Percentiles rank a stretch among this genome's conserved stretches.
phyloP scores from a whole-genome alignment of 2,797 vertebrate species.

The Aselliscus stoliczkanus region DNA sequence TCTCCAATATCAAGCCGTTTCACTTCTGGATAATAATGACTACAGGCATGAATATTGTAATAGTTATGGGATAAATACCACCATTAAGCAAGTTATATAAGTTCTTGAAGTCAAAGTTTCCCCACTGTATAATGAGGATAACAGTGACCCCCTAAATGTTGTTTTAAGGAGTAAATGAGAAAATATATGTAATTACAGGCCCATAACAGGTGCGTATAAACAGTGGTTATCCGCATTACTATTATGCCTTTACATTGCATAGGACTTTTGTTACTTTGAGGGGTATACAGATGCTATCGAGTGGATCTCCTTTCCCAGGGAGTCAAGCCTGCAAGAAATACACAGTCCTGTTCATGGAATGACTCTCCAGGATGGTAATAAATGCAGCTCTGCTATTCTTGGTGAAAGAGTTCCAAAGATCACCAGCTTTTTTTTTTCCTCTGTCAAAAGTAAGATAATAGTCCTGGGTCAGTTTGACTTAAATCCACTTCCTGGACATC shows the following conservation, averaged over 20 bases:
- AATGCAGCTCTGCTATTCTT: neutral
- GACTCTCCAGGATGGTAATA: neutral
- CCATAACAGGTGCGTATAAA: neutral
- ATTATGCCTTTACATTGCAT: neutral
- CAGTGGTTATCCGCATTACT: neutral
- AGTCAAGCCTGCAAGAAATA: constrained; percentile 29
- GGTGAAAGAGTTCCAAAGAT: constrained; percentile 26
- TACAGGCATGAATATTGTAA: neutral
- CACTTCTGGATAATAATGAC: neutral
- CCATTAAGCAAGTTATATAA: neutral
- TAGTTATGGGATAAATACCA: neutral
- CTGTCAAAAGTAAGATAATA: constrained; percentile 25
- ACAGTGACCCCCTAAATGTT: neutral
- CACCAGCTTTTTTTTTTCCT: neutral
- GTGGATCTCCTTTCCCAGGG: neutral
- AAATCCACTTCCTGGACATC: constrained; percentile 14
- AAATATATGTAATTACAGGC: neutral
- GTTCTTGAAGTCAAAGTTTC: neutral
- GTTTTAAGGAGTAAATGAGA: neutral
- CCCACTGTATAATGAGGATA: neutral
- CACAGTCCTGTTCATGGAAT: neutral
- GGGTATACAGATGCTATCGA: neutral
- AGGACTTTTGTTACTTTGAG: neutral
- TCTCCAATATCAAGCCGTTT: constrained; percentile 28
- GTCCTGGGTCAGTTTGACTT: constrained; percentile 63